Evolutionary conservation across 2,888 invertebrate species (phyloP), one percentile per base, ranked within the genome.

Genomic region (Drosophila suboccidentalis): DNA sequence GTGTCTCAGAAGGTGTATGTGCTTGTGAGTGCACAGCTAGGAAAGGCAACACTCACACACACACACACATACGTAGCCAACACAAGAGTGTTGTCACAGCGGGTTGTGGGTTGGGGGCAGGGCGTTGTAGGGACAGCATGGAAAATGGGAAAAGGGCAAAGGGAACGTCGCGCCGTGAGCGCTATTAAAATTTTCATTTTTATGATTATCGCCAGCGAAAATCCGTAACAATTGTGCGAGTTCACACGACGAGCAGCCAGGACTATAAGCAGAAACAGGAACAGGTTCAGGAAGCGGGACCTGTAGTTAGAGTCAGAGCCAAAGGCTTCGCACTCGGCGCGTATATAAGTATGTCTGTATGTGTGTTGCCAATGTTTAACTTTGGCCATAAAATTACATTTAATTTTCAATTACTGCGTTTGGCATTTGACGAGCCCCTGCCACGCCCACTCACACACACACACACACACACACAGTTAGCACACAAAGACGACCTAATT

Each of bases 341-440:
- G 49, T 54, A 34, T 29, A 43, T 32, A 26, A 9, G 32, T 50
- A 44, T 43, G 51, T 15, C 32, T 41, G 34, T 63, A 36, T 11
- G 53, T 44, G 41, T 54, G 46, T 53, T 41, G 46, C 51, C 59
- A 51, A 26, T 82, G 88, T 75, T 75, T 71, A 87, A 89, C 86
- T 89, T 89, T 75, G 63, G 57, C 61, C 78, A 81, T 87, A 85
- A 86, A 89, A 81, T 89, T 72, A 81, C 74, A 88, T 85, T 87
- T 89, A 85, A 89, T 89, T 87, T 89, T 85, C 87, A 85, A 88
- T 89, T 88, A 82, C 78, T 66, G 72, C 74, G 74, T 71, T 66
- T 64, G 68, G 62, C 78, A 70, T 71, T 80, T 70, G 68, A 62
- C 68, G 64, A 58, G 49, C 53, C 26, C 44, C 58, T 46, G 62